A percentile compares a stretch with the other conserved stretches of the same genome.
These are phyloP conservation scores for Trochalopteron elliotii DNA, from an alignment of 2,113 vertebrate species.

Conservation along the genomic window DNA sequence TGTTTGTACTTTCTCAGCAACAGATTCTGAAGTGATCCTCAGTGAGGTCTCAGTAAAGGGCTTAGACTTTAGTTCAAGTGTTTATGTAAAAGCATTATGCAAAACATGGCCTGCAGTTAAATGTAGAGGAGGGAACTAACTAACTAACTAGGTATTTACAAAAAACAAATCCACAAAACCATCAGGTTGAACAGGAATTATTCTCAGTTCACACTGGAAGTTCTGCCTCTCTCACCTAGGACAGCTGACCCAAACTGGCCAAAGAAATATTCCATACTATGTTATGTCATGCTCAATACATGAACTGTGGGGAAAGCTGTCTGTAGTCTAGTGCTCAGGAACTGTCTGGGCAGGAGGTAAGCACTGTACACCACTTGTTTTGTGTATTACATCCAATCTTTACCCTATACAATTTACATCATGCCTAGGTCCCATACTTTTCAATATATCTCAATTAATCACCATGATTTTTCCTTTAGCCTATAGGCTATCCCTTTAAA, in stretches of 20 bases:
- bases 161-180: neutral
- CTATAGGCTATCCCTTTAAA: neutral
- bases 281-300: neutral
- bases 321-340: neutral
- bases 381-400: neutral
- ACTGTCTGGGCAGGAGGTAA: neutral
- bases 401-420: neutral
- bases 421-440: neutral
- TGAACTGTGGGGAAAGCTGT: neutral
- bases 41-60: neutral
- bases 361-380: too few relatives aligned
- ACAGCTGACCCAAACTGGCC: neutral
- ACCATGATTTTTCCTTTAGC: neutral
- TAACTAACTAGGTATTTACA: neutral
- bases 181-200: neutral
- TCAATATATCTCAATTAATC: neutral
- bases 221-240: neutral
- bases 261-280: fast-evolving
- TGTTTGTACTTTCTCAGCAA: neutral
- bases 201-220: neutral
- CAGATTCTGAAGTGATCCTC: neutral
- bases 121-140: neutral
- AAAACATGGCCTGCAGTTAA: neutral
- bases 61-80: neutral
- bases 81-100: neutral